Conservation (phyloP, 2,113 vertebrate species). For the Limanda limanda region DNA sequence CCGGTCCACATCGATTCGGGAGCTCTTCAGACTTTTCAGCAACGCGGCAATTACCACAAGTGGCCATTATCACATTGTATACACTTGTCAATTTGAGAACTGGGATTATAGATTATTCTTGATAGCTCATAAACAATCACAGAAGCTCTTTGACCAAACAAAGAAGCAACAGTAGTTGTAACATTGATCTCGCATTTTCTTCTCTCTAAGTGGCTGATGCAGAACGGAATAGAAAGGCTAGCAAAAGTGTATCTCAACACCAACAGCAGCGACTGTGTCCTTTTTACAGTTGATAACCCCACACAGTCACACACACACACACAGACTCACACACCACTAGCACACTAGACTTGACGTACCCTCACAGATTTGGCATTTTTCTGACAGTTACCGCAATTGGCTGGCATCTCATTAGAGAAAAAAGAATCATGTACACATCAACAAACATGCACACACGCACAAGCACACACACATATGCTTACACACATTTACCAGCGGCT, state of each 20-base stretch:
- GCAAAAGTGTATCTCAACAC: constrained; percentile 42
- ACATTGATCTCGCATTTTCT: constrained; percentile 63
- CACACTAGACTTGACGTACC: constrained; percentile 21
- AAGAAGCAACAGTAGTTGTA: constrained; percentile 27
- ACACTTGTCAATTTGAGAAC: constrained; percentile 60
- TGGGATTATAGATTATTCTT: constrained; percentile 61
- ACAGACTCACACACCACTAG: neutral
- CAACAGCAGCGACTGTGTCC: constrained; percentile 37
- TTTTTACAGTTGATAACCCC: constrained; percentile 57
- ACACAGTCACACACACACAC: neutral
- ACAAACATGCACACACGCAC: constrained; percentile 12
- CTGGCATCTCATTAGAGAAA: constrained; percentile 53
- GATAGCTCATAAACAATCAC: constrained; percentile 37
- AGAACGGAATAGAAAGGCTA: constrained; percentile 38
- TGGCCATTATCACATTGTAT: constrained; percentile 60
- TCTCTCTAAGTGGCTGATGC: constrained; percentile 21
- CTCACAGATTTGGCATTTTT: constrained; percentile 41
- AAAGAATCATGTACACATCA: constrained; percentile 19
- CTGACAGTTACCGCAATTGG: constrained; percentile 53
- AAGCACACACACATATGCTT: neutral
- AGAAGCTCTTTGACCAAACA: constrained; percentile 52
- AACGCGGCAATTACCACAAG: constrained; percentile 57
- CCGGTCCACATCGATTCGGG: constrained; percentile 50
- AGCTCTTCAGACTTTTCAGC: constrained; percentile 36
- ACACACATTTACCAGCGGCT: neutral